Percentiles rank a stretch among this genome's conserved stretches.
Evolutionary conservation across 2,888 invertebrate genomes (phyloP).

Genomic region (Macropis europaea): DNA sequence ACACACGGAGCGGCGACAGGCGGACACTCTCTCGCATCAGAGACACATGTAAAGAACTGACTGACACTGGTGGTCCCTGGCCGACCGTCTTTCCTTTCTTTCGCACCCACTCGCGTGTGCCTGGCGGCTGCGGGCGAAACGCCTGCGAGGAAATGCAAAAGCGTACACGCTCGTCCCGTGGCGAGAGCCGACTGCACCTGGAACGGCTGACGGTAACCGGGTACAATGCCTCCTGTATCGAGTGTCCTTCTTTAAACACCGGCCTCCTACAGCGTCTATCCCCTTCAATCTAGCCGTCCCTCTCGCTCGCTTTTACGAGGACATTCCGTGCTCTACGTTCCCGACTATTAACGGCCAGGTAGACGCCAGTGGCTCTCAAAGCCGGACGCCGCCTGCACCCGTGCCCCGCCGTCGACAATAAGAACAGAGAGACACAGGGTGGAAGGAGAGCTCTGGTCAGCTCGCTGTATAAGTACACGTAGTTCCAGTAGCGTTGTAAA

Average conservation of each 20-base stretch:
- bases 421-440: too few relatives aligned
- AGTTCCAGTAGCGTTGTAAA: constrained; percentile 39
- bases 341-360: constrained; percentile 57
- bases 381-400: background rate
- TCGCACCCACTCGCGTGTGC: background rate
- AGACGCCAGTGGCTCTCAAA: constrained; percentile 54
- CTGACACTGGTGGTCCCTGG: too few relatives aligned
- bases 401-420: too few relatives aligned
- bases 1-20: too few relatives aligned
- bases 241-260: constrained; percentile 65
- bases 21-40: too few relatives aligned
- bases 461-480: constrained; percentile 8
- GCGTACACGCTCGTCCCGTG: constrained; percentile 51
- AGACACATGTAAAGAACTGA: too few relatives aligned
- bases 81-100: background rate
- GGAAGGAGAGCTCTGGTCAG: constrained; percentile 20
- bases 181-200: constrained; percentile 70
- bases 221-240: constrained; percentile 71
- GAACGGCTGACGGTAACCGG: constrained; percentile 67
- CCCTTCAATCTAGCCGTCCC: constrained; percentile 52
- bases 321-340: constrained; percentile 51
- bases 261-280: constrained; percentile 37
- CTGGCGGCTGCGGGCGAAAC: too few relatives aligned
- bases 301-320: constrained; percentile 58
- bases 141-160: constrained; percentile 49